A percentile compares a stretch with the other conserved stretches of the same genome.
phyloP scores from a whole-genome alignment of 92 coral and sea anemone genomes.

The Phenganax subtilis region DNA sequence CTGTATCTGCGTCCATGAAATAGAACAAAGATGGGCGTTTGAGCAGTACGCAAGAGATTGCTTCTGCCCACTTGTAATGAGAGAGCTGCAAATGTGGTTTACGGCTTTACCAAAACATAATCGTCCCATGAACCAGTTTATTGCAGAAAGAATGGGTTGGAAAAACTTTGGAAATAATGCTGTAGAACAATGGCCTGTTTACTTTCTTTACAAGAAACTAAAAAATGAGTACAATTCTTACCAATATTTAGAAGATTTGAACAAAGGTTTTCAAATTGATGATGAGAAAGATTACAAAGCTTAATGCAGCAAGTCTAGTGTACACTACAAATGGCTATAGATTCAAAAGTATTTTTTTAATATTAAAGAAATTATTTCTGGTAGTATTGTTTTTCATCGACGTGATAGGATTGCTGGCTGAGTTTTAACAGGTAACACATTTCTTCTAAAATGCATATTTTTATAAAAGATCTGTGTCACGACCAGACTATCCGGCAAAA shows the following conservation, averaged over 20 bases:
- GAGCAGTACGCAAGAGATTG: neutral
- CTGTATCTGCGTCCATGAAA: neutral
- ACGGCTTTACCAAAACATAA: neutral
- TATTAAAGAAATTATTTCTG: too few relatives aligned
- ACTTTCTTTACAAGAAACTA: conserved; percentile 5
- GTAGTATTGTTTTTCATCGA: too few relatives aligned
- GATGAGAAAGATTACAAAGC: neutral
- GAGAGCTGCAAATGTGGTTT: neutral
- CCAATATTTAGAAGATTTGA: neutral
- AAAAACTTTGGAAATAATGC: neutral
- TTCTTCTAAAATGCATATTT: too few relatives aligned
- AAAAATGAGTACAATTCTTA: conserved; percentile 9
- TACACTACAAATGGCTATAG: too few relatives aligned
- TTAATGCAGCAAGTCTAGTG: too few relatives aligned
- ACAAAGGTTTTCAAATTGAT: conserved; percentile 4
- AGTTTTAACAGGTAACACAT: too few relatives aligned
- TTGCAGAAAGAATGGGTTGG: conserved; percentile 15
- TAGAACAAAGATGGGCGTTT: neutral
- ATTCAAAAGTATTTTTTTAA: too few relatives aligned
- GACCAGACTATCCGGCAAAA: too few relatives aligned
- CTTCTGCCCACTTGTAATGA: neutral
- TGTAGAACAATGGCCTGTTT: neutral
- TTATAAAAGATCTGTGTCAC: too few relatives aligned
- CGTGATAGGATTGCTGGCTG: too few relatives aligned
- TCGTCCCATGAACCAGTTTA: neutral